Evolutionary conservation across 2,888 invertebrate species (phyloP), one percentile per base, ranked within the genome.

Genomic region (Dynastes maya): DNA sequence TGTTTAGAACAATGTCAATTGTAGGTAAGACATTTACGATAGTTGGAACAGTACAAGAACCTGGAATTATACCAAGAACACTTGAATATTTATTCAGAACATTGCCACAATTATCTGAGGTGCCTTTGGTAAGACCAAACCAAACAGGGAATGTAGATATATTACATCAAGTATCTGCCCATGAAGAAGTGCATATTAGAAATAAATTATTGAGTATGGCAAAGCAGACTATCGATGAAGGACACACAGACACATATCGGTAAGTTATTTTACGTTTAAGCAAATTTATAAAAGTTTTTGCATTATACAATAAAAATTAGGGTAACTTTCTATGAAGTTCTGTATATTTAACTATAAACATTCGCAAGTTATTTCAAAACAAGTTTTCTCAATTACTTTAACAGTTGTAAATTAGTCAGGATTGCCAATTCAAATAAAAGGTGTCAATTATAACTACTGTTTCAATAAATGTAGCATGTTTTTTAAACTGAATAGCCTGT

Each of bases 61-160:
- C 93, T 13, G 95, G 95, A 0, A 89, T 95, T 13, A 89, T 94
- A 71, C 92, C 92, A 0, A 89, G 92, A 51, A 88, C 92, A 0
- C 87, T 94, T n/a, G 91, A 90, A 78, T 89, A 91, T 80, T 83
- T 91, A 1, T 91, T 90, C 79, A 80, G 83, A 45, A 84, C 86
- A 13, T 79, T 87, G 55, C 85, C 85, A 4, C n/a, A 80, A 40
- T 45, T 90, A 9, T 84, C 86, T 27, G 81, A 84, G 1, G 76
- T 82, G 1, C 89, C 90, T 0, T 82, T 82, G 9, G 82, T 89
- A 2, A 92, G 91, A 81, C 87, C 90, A 0, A 82, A 86, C 0
- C 81, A 84, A 27, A 87, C 87, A 77, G 88, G 88, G 0, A 85
- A 85, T 6, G 84, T 91, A 0, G 80, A 85, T 0, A 80, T 86